Base-by-base conservation (phyloP, 2,888 invertebrate species). In the Beris chalybata region DNA sequence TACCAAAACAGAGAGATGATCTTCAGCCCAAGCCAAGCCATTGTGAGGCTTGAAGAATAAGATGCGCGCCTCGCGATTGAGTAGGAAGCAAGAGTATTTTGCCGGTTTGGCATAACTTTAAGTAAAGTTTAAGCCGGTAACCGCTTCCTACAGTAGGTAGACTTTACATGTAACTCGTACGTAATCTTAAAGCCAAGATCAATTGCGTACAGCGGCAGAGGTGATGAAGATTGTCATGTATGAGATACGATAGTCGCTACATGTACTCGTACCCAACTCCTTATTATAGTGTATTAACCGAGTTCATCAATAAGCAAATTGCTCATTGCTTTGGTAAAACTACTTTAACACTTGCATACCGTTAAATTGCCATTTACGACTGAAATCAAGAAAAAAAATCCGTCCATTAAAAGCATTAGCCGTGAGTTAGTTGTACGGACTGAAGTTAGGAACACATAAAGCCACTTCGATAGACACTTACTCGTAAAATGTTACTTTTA, bases 1-100 rank as follows among this genome's bases (percentile, higher is more conserved):
- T 61, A 52, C 61, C 61, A 50, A 61, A 61, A 50, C 61, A 38
- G 50, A 52, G 47, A 61, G 50, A 38, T 52, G 61, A 61, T 61
- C 38, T 9, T 22, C 38, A 7, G 38, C 38, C 38, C 3, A 38
- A 38, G 38, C 5, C 38, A 38, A 5, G 38, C 38, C 7, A 38
- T 38, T 38, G 38, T 38, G 38, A 4, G 38, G 38, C 9, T 38
- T 38, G 38, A 38, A 38, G 38, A 38, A 38, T 38, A 38, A 38
- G 38, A 38, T 38, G 38, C 38, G 38, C 38, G 38, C 38, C 38
- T 5, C 38, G 38, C 38, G 38, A 38, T 38, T 38, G 38, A 38
- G 38, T 38, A 38, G 38, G 38, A 38, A 38, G 38, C 38, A 38
- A 38, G 38, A 5, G 38, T 38, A 38, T 38, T 38, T 38, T 38